phyloP scores from a whole-genome alignment of 2,113 vertebrate species.

The Cebidichthys violaceus region DNA sequence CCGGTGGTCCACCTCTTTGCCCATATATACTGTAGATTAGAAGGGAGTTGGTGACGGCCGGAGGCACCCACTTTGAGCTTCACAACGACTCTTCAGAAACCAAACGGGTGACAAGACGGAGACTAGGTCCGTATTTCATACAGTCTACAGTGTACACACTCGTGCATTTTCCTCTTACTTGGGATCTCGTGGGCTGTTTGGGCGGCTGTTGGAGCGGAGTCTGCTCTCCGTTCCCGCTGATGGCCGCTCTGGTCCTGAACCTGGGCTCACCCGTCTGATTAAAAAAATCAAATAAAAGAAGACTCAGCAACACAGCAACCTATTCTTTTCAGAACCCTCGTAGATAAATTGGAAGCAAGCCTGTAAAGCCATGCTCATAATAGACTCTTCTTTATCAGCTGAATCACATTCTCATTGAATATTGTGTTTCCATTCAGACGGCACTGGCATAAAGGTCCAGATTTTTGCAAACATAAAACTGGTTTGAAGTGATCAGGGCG shows the following conservation, averaged over 20 bases:
- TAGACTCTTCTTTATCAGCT: not conserved
- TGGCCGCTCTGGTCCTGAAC: conserved; percentile 78
- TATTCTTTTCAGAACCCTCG: not conserved
- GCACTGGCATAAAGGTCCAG: not conserved
- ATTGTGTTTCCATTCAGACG: not conserved
- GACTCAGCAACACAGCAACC: not conserved
- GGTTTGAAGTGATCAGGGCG: not conserved
- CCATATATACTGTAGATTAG: not conserved
- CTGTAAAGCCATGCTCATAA: not conserved
- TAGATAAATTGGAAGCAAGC: not conserved
- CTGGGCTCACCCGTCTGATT: conserved; percentile 78
- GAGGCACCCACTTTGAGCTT: not conserved
- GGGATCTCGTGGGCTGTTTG: conserved; percentile 83
- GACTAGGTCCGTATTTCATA: not conserved
- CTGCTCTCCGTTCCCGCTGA: conserved; percentile 74
- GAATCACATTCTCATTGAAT: not conserved
- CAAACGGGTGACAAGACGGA: not conserved
- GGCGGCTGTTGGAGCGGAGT: conserved; percentile 78
- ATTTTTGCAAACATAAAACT: not conserved
- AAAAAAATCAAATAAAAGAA: not conserved
- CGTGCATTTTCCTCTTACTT: conserved; percentile 68
- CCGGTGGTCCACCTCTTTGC: not conserved
- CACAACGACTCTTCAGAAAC: not conserved
- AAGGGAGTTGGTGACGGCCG: not conserved
- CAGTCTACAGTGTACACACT: not conserved